Evolutionary conservation across 1,140 invertebrate genomes (phyloP), one percentile per base, ranked within the genome.

Genomic region (Geopemphigus sp.): DNA sequence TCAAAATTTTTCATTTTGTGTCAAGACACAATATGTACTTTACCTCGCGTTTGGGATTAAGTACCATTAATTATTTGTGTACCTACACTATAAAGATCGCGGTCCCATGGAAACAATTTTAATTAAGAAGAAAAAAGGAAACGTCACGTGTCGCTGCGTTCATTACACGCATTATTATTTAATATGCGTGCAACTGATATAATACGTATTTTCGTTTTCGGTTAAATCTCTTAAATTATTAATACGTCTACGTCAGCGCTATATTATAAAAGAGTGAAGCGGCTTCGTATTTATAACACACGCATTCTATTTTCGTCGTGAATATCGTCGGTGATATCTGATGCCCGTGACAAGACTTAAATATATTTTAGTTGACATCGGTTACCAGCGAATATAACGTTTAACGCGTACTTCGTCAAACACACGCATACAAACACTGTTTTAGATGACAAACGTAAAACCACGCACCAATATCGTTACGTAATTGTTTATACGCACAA

Each of bases 301-400:
- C 22, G 14, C 32, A 8, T 4, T 39, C 32, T 39, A 39, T 8
- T 39, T 8, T 39, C 32, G 32, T 39, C 32, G 32, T 39, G 8
- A 4, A 4, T 39, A 8, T 8, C 32, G 32, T 8, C 32, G 32
- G 64, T 45, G n/a, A 68, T 68, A 68, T 68, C n/a, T 32, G n/a
- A 68, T 68, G 45, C 22, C 22, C 64, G n/a, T 68, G 64, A 68
- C 64, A 47, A 68, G 39, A 68, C n/a, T 68, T 24, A 68, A 68
- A 50, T 50, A 14, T 68, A 68, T 47, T 68, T 47, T 47, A 24
- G 64, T 47, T 68, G 39, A 39, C 39, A 32, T n/a, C 64, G 45
- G 22, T 81, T 74, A 32, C 24, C 29, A 80, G 10, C 14, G 14
- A 50, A 11, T n/a, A 80, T 24, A 76, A 76, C 6, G 50, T 17